Conservation (phyloP, 2,797 vertebrate species). For the Spinus pinus region DNA sequence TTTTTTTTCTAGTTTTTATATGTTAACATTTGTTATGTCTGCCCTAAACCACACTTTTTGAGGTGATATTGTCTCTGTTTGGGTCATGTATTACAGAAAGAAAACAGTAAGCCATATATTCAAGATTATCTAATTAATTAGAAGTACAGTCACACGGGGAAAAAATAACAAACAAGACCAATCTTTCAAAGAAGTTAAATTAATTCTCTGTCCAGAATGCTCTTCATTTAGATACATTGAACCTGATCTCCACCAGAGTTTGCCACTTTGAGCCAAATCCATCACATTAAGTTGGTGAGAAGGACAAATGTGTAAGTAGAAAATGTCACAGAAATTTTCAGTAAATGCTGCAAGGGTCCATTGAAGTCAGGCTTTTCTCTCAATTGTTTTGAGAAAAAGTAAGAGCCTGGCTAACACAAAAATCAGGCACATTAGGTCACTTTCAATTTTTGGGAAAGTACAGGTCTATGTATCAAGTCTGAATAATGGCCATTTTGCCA, state of each 20-base stretch:
- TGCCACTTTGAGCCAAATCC: not conserved
- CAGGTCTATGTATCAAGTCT: not conserved
- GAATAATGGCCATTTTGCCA: not conserved
- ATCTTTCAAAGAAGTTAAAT: not conserved
- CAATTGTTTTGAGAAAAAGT: not conserved
- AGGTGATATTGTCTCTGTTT: not conserved
- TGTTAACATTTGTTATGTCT: not conserved
- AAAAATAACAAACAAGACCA: accelerated
- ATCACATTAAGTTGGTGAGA: not conserved
- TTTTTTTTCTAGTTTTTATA: not conserved
- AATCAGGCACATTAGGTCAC: not conserved
- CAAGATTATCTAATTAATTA: not conserved
- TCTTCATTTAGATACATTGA: not conserved
- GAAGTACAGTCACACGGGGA: not conserved
- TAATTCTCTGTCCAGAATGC: not conserved
- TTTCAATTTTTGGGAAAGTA: not conserved
- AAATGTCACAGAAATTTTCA: not conserved
- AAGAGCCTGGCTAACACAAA: not conserved
- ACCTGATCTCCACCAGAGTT: not conserved
- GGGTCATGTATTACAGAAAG: not conserved
- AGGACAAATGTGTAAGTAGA: not conserved
- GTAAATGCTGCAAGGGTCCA: not conserved
- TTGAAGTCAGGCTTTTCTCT: not conserved
- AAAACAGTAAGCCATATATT: not conserved
- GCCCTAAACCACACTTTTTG: not conserved